Base-by-base conservation (phyloP, 1,140 invertebrate species). In the Megalopta genalis region DNA sequence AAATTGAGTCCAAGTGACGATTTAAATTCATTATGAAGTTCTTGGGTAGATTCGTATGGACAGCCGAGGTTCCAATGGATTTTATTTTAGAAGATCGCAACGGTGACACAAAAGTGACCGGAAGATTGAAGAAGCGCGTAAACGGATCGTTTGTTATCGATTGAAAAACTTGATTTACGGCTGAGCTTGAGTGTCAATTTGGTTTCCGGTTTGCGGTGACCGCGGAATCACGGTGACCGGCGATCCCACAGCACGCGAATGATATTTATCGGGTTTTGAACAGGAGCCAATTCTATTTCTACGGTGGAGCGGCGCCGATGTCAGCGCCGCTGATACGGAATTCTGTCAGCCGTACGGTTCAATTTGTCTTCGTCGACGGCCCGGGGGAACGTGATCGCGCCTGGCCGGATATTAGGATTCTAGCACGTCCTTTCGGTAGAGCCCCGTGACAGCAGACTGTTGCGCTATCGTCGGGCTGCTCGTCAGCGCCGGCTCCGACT, bases 361-460 rank as follows among this genome's bases (percentile, higher is more conserved):
- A 71, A 81, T 83, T 83, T 83, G 54, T 76, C 77, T 81, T 81
- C 60, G 60, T 49, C 63, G 67, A 46, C 67, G 57, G 64, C 25
- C n/a, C 25, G n/a, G 57, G 7, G 54, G 27, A 14, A 6, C 57
- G 37, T 39, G 21, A 14, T n/a, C 7, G 27, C n/a, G 49, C 18
- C 18, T 42, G 25, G 23, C 49, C 63, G 67, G 54, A 67, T 80
- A 80, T 80, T 67, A 80, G 62, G 60, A 75, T 70, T 57, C 54
- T 10, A 25, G 23, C n/a, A 32, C 57, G 68, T 37, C n/a, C 72
- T 49, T 46, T 81, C 59, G 57, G 63, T 21, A 71, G 27, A 49
- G 42, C n/a, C 8, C 46, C 32, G 62, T 3, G 8, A 9, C 49
- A 10, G 0, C 2, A 64, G 21, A n/a, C 27, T 27, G 23, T 52